Evolutionary conservation across 2,888 invertebrate genomes (phyloP).

Genomic region (Drosophila neoperkinsi): DNA sequence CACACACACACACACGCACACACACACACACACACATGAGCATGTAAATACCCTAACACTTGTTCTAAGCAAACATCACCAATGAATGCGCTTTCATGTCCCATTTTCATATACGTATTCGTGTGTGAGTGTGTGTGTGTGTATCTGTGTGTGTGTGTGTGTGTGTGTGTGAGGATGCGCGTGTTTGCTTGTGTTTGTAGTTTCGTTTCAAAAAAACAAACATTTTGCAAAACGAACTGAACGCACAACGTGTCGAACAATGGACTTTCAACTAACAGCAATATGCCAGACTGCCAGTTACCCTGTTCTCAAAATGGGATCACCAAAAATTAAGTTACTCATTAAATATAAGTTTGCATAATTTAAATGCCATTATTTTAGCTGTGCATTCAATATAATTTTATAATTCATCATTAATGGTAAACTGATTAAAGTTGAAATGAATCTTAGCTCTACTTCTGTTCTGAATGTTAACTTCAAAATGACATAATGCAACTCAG

Average conservation of each 20-base stretch:
- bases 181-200: slow-evolving; percentile 66
- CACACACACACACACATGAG: slow-evolving; percentile 25
- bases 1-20: slow-evolving; percentile 22
- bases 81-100: slow-evolving; percentile 56
- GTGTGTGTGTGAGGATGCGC: slow-evolving; percentile 22
- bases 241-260: slow-evolving; percentile 28
- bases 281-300: slow-evolving; percentile 8
- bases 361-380: not conserved
- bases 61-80: slow-evolving; percentile 57
- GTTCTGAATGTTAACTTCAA: not conserved
- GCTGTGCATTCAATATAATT: not conserved
- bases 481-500: not conserved
- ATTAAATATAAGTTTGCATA: not conserved
- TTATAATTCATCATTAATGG: not conserved
- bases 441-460: not conserved
- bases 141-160: slow-evolving; percentile 15
- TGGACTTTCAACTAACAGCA: not conserved
- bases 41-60: slow-evolving; percentile 29
- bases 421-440: not conserved
- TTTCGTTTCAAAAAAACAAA: slow-evolving; percentile 59
- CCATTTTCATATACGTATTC: slow-evolving; percentile 17
- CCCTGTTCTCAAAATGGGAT: not conserved
- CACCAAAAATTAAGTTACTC: not conserved
- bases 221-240: slow-evolving; percentile 56
- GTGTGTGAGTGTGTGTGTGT: slow-evolving; percentile 10